Evolutionary conservation across 2,113 vertebrate species (phyloP).

Genomic region (Scomber scombrus): DNA sequence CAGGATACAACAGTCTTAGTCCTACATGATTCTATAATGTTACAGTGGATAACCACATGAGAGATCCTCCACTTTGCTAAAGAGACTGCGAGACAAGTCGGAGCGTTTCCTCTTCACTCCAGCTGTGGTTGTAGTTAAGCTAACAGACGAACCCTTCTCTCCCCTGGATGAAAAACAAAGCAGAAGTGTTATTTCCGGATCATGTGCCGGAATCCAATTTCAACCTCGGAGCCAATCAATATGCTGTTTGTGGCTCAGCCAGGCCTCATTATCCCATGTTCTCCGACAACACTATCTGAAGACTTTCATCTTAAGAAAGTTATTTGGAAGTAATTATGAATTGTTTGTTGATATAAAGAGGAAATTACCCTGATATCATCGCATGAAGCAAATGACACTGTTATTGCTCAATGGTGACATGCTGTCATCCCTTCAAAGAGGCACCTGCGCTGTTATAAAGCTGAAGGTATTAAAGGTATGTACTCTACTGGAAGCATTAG

Average conservation of each 20-base stretch:
- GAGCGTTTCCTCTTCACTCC: background rate
- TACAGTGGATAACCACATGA: background rate
- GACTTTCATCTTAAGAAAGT: constrained; percentile 4
- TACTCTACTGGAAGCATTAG: constrained; percentile 3
- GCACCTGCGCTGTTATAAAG: background rate
- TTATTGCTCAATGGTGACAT: constrained; percentile 8
- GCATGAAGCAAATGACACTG: background rate
- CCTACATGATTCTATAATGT: background rate
- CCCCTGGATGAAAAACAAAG: background rate
- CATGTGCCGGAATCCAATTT: constrained; percentile 7
- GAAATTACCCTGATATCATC: constrained; percentile 9
- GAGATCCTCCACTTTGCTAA: background rate
- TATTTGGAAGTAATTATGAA: constrained; percentile 13
- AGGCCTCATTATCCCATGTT: constrained; percentile 2
- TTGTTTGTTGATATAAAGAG: constrained; percentile 10
- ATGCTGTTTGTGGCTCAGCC: constrained; percentile 11
- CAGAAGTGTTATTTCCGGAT: constrained; percentile 16
- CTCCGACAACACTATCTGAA: constrained; percentile 4
- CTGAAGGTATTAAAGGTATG: constrained; percentile 9
- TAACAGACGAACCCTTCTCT: background rate
- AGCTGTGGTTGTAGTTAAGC: background rate
- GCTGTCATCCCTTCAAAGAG: constrained; percentile 15
- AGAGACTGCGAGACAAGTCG: background rate
- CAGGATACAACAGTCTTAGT: background rate
- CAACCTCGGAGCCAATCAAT: constrained; percentile 22